Base-by-base conservation (phyloP, 2,113 vertebrate genomes). In the Percopsis transmontana region DNA sequence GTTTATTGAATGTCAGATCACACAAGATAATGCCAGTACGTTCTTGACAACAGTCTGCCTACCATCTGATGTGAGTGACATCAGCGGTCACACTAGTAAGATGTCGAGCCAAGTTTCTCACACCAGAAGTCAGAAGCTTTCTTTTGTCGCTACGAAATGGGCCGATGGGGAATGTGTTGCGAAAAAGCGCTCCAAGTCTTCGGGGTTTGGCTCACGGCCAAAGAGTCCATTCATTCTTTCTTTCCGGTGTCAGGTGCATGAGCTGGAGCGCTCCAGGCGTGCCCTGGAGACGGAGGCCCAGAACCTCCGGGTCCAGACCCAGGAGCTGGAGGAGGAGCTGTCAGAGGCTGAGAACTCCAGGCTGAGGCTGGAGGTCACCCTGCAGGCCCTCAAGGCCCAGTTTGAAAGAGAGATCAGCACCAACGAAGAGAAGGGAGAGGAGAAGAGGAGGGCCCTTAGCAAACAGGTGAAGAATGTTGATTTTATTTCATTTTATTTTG, bases 251-350 rank as follows among this genome's bases (percentile, higher is more conserved):
- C 80, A 97, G 95, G 95, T 96, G 11, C 95, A 96, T 1, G 95
- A 97, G 76, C 85, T 96, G 77, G 95, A 97, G 73, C 86, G 94
- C 12, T 89, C 91, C 54, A 87, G 93, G 19, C 86, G 93, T 57
- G 82, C 76, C 7, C 85, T 96, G 11, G 95, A 97, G 18, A 89
- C 94, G 10, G 92, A 95, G 57, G 92, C 91, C 15, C 91, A 84
- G 23, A 93, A 89, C 70, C 90, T 97, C 48, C 91, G 92, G 0
- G 82, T 90, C 1, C 95, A 96, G 78, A 90, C 89, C 0, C 88
- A 91, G 77, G 90, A 87, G 55, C 73, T 93, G 42, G 91, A 90
- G 72, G 90, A 89, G 62, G 90, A 92, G 72, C 82, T 91, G 70
- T 9, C 55, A 0, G 87, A 89, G 73, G 85, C 79, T 0, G 88